Base-by-base conservation (phyloP, 2,888 invertebrate species). In the Eucriotettix oculatus region DNA sequence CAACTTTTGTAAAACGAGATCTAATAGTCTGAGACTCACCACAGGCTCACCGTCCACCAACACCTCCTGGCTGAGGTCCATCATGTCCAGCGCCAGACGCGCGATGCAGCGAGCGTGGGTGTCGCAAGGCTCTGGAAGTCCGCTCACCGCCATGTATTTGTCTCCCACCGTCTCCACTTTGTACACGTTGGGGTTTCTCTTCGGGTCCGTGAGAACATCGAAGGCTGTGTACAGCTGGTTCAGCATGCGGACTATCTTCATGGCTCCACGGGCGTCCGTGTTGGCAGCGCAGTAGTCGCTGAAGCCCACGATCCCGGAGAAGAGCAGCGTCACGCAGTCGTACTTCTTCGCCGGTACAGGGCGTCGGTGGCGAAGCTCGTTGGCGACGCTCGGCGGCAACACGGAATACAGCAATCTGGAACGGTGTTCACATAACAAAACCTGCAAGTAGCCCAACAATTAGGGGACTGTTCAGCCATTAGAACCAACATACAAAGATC, bases 161-260 rank as follows among this genome's bases (percentile, higher is more conserved):
- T 96, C 96, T 62, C 96, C 96, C 29, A 96, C 93, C 12, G 96
- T 97, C 76, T 97, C 96, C 63, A 97, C 95, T 87, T 96, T 96
- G 71, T 94, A 96, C 58, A 95, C 91, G 72, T 95, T 90, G 48
- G 93, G 90, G 75, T 95, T 94, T 67, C 86, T 84, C 71, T 87
- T 90, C 9, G 92, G 90, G 74, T 95, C 94, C 11, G 95, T 92
- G 53, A 96, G 79, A 52, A 88, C 91, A 75, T 96, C 96, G 69
- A 95, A 95, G 7, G 92, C 87, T 0, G 93, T 95, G 73, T 96
- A 96, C 65, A 96, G 79, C 70, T 90, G 86, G 73, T 96, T 96
- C 57, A 96, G 81, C 83, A 95, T 87, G 73, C 88, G 83, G 10
- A 96, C 95, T 65, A 96, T 95, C 77, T 93, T 93, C 91, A 95